Percentiles rank a stretch among this genome's conserved stretches.
phyloP scores from a whole-genome alignment of 2,888 invertebrate genomes.

The Papilio protenor region DNA sequence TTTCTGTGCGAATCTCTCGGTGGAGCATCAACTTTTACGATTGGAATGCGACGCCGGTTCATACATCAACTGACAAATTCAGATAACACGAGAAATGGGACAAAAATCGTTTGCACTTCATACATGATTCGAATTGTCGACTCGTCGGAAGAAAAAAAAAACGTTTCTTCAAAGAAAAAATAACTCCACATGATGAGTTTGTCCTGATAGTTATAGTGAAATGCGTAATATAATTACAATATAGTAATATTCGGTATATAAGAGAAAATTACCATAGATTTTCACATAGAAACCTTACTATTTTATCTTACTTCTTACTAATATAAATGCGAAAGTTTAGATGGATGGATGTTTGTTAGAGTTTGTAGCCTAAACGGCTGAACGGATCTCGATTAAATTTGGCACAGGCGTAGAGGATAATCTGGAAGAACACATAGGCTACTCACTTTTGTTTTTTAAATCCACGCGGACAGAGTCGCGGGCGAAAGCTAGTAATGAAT shows the following conservation, averaged over 20 bases:
- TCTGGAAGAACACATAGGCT: too few relatives aligned
- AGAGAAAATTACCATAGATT: too few relatives aligned
- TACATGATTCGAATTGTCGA: constrained; percentile 6
- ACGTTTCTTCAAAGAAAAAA: neutral
- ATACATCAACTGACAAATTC: constrained; percentile 19
- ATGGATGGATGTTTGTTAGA: too few relatives aligned
- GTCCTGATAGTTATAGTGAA: too few relatives aligned
- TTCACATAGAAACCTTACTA: too few relatives aligned
- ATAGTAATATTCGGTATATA: neutral
- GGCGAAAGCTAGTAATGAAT: neutral
- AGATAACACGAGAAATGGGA: constrained; percentile 24
- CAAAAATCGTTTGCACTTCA: neutral
- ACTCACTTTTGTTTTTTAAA: too few relatives aligned
- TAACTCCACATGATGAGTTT: neutral
- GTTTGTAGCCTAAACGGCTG: too few relatives aligned
- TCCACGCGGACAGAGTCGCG: too few relatives aligned
- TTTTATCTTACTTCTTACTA: too few relatives aligned
- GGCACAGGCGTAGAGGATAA: too few relatives aligned
- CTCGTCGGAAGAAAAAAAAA: neutral
- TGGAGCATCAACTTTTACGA: constrained; percentile 31
- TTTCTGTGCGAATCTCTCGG: constrained; percentile 12
- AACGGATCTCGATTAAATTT: too few relatives aligned
- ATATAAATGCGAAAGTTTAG: too few relatives aligned
- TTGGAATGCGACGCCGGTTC: constrained; percentile 21
- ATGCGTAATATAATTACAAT: neutral